Conservation (phyloP, 2,888 invertebrate genomes). For the Caenorhabditis sp. region DNA sequence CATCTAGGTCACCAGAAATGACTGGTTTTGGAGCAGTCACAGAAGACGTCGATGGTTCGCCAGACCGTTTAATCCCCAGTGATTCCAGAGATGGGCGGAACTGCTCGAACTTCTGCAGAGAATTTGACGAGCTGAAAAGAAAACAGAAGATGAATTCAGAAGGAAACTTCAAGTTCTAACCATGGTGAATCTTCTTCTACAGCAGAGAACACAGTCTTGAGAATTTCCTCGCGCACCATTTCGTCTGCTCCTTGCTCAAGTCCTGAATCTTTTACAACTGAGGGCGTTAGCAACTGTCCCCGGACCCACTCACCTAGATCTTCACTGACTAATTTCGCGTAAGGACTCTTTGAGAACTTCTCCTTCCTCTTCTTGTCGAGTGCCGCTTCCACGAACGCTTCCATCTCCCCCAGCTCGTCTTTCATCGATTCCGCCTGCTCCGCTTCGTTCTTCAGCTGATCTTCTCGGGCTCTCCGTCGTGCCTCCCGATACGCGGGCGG, state of each 20-base stretch:
- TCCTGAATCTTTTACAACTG: slow-evolving; percentile 28
- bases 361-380: slow-evolving; percentile 74
- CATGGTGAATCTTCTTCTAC: slow-evolving; percentile 41
- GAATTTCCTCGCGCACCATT: slow-evolving; percentile 49
- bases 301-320: slow-evolving; percentile 35
- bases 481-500: slow-evolving; percentile 76
- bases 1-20: slow-evolving; percentile 80
- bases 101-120: slow-evolving; percentile 23
- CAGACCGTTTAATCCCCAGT: slow-evolving; percentile 64
- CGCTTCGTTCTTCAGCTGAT: slow-evolving; percentile 67
- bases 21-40: background rate
- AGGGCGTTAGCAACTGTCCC: background rate
- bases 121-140: slow-evolving; percentile 34
- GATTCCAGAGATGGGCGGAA: slow-evolving; percentile 73
- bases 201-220: slow-evolving; percentile 40
- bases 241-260: slow-evolving; percentile 42
- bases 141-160: background rate
- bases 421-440: slow-evolving; percentile 62
- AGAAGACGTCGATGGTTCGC: no score
- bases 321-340: slow-evolving; percentile 69
- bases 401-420: slow-evolving; percentile 61
- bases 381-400: slow-evolving; percentile 73
- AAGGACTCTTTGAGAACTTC: slow-evolving; percentile 67
- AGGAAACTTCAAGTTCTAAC: background rate
- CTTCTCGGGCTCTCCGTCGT: slow-evolving; percentile 69